A percentile compares a stretch with the other conserved stretches of the same genome.
phyloP scores from a whole-genome alignment of 1,140 invertebrate species.

The Meloidogyne hapla region DNA sequence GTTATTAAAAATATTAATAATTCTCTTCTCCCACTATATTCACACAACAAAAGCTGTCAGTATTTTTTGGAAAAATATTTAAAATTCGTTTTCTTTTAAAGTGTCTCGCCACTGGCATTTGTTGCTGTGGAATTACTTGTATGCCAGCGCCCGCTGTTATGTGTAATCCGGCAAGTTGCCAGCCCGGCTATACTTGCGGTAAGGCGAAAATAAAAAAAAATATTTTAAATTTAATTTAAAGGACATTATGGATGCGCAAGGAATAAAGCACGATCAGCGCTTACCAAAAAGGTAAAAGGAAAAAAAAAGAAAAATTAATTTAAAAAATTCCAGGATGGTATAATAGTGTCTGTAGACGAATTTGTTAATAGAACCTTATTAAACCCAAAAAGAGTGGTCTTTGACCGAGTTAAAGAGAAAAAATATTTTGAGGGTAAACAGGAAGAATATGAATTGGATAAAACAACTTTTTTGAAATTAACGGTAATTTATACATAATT shows the following conservation, averaged over 20 bases:
- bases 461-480: constrained; percentile 35
- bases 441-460: constrained; percentile 27
- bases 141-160: constrained; percentile 26
- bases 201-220: neutral
- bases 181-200: constrained; percentile 52
- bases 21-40: neutral
- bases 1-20: neutral
- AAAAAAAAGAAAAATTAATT: neutral
- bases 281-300: constrained; percentile 41
- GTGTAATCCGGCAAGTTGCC: constrained; percentile 40
- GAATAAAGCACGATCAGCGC: constrained; percentile 50
- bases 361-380: constrained; percentile 31
- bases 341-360: constrained; percentile 50
- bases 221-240: constrained; percentile 5
- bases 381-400: constrained; percentile 45
- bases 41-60: neutral
- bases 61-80: neutral
- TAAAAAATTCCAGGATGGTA: constrained; percentile 39
- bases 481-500: constrained; percentile 32
- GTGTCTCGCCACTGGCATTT: constrained; percentile 14
- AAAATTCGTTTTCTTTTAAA: neutral
- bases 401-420: constrained; percentile 48
- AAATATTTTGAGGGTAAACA: constrained; percentile 31
- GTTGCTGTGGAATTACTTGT: constrained; percentile 33
- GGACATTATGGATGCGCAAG: constrained; percentile 51